Evolutionary conservation across 2,797 vertebrate genomes (phyloP), one percentile per base, ranked within the genome.

Genomic region (Sitta carolinensis): DNA sequence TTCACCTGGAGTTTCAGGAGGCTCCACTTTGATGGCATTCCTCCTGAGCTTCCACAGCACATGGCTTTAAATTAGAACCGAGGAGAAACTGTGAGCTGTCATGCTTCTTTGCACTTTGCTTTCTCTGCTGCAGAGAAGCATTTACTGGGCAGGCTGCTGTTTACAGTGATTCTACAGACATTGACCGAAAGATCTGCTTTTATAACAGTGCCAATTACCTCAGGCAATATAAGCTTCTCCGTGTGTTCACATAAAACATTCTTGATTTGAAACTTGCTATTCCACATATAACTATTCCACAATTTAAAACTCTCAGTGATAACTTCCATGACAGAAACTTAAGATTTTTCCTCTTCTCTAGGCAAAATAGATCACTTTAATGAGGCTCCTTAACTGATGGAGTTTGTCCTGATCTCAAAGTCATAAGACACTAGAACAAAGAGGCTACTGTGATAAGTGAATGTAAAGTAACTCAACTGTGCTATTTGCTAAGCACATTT

Each of bases 381-480:
- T 70, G 52, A 77, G 25, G 16, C 34, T 93, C 32, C n/a, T 88
- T 85, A 74, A 45, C 32, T 42, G 87, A 27, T 57, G 66, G 55
- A 42, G 21, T 73, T 88, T 7, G 3, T 87, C 76, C 61, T 62
- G 47, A 48, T 94, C 76, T 90, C 47, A 54, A 40, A 88, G 76
- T 79, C 54, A 40, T 42, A 47, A 75, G n/a, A 29, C 76, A n/a
- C 27, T 36, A 16, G 50, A 80, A 91, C 73, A 89, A 68, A 86
- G 89, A 76, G 57, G 36, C 63, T 68, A 21, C 74, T 91, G 59
- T 84, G 78, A 26, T 67, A 64, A 74, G 61, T 38, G 23, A 91
- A 63, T 62, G 64, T 87, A 32, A 84, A 83, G n/a, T 76, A 91
- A 90, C 26, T 85, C 26, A 87, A 5, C 47, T 75, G 34, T 87